phyloP scores from a whole-genome alignment of 2,797 vertebrate species.

The Epinephelus coioides region DNA sequence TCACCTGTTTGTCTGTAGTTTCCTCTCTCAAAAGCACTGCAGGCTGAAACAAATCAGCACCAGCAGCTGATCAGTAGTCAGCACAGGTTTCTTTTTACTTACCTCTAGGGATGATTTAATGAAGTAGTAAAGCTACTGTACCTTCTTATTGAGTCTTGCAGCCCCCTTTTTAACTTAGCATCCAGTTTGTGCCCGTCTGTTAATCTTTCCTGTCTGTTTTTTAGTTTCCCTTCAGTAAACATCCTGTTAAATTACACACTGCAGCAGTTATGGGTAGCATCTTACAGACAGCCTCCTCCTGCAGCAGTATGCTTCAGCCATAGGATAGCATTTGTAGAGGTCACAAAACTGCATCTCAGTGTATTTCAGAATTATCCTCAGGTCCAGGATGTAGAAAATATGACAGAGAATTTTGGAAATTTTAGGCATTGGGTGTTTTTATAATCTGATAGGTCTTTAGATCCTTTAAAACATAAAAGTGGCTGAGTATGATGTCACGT shows the following conservation, averaged over 20 bases:
- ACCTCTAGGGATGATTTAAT: constrained; percentile 39
- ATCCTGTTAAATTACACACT: constrained; percentile 50
- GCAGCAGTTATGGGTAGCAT: constrained; percentile 38
- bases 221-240: constrained; percentile 18
- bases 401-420: neutral
- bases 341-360: neutral
- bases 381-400: neutral
- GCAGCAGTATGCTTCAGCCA: neutral
- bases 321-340: neutral
- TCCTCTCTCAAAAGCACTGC: constrained; percentile 18
- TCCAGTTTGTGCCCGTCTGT: constrained; percentile 5
- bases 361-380: neutral
- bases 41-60: constrained; percentile 16
- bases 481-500: neutral
- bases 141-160: constrained; percentile 25
- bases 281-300: neutral
- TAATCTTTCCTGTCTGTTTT: constrained; percentile 8
- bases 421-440: neutral
- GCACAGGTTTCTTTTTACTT: constrained; percentile 34
- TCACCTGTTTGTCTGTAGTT: constrained; percentile 2
- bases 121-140: constrained; percentile 38
- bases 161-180: constrained; percentile 20
- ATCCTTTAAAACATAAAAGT: neutral
- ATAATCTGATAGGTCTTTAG: neutral
- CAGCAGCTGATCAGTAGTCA: constrained; percentile 60